phyloP scores from a whole-genome alignment of 2,888 invertebrate genomes.

The Rhodophaea formosa region DNA sequence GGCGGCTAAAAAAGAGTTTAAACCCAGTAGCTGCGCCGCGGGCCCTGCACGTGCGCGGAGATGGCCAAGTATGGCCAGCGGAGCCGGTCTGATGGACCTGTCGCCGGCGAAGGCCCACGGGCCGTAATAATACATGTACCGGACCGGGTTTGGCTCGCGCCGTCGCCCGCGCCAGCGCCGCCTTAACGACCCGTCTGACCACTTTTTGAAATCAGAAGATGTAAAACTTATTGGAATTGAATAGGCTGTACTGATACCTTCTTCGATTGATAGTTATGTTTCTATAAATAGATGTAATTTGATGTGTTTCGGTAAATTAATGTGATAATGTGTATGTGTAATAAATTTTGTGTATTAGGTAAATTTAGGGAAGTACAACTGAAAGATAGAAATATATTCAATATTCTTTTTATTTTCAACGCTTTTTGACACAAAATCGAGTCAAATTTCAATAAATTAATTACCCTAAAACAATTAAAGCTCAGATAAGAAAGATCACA shows the following conservation, averaged over 20 bases:
- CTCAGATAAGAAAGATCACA: slow-evolving; percentile 67
- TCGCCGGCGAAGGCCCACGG: background rate
- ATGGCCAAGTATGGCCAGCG: slow-evolving; percentile 29
- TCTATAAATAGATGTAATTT: slow-evolving; percentile 22
- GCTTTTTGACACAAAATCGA: slow-evolving; percentile 28
- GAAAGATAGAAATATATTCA: slow-evolving; percentile 57
- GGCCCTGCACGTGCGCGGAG: slow-evolving; percentile 69
- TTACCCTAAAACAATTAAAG: slow-evolving; percentile 72
- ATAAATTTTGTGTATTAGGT: background rate
- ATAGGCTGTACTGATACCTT: slow-evolving; percentile 22
- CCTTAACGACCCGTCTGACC: slow-evolving; percentile 54
- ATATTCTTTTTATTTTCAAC: slow-evolving; percentile 49
- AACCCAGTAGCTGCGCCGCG: slow-evolving; percentile 68
- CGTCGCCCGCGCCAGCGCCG: slow-evolving; percentile 40
- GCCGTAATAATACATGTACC: background rate
- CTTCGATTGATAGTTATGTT: slow-evolving; percentile 28
- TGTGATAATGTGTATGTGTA: slow-evolving; percentile 22
- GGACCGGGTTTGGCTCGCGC: slow-evolving; percentile 40
- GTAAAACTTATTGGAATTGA: slow-evolving; percentile 41
- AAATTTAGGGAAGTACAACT: slow-evolving; percentile 31
- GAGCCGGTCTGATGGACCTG: background rate
- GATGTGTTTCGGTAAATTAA: background rate
- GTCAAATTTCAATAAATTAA: slow-evolving; percentile 58
- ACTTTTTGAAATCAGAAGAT: slow-evolving; percentile 53
- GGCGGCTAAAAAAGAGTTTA: slow-evolving; percentile 56